Evolutionary conservation across 2,888 invertebrate species (phyloP).

Genomic region (Bimastos eiseni): DNA sequence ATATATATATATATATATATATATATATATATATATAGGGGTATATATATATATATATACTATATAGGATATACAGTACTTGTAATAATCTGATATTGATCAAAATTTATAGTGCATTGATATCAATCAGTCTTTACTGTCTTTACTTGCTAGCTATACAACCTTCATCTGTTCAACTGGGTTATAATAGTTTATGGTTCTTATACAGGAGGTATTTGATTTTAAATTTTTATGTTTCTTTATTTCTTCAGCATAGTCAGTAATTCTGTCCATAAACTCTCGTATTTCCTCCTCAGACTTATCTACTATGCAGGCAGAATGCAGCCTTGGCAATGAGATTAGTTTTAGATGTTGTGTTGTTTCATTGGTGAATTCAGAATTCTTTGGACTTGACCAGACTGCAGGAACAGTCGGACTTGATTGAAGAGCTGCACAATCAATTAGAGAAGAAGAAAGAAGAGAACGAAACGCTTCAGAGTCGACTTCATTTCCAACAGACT

Average conservation of each 20-base stretch:
- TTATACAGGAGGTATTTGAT: neutral
- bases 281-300: neutral
- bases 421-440: constrained; percentile 23
- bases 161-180: too few relatives aligned
- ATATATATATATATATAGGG: too few relatives aligned
- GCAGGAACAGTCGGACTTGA: constrained; percentile 33
- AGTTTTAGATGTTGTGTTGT: neutral
- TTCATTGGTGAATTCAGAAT: constrained; percentile 25
- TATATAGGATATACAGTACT: too few relatives aligned
- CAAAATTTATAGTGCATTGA: too few relatives aligned
- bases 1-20: too few relatives aligned
- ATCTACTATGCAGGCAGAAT: neutral
- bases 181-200: neutral
- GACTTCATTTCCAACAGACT: constrained; percentile 8
- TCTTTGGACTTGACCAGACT: constrained; percentile 30
- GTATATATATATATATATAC: too few relatives aligned
- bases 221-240: neutral
- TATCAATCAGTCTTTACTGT: too few relatives aligned
- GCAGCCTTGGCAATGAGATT: neutral
- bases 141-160: too few relatives aligned
- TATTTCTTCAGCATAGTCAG: neutral
- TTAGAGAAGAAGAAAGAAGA: neutral
- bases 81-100: too few relatives aligned
- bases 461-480: constrained; percentile 24
- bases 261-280: neutral